Conservation (phyloP, 2,888 invertebrate genomes). For the Drosophila fungiperda region DNA sequence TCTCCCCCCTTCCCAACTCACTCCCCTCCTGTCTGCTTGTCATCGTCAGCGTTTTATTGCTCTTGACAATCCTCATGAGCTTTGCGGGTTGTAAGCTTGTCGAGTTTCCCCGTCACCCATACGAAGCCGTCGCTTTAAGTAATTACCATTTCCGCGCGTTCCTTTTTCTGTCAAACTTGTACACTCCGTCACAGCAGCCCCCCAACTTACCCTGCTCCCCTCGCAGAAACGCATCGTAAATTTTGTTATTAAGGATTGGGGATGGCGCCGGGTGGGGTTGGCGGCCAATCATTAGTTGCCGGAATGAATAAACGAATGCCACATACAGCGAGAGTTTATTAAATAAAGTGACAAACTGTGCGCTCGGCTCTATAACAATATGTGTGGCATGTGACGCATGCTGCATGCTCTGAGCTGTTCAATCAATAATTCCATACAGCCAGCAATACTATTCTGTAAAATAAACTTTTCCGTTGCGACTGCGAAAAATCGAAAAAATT, state of each 20-base stretch:
- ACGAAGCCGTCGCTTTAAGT: slow-evolving; percentile 64
- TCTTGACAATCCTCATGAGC: slow-evolving; percentile 48
- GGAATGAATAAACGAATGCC: slow-evolving; percentile 20
- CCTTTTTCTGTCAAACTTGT: slow-evolving; percentile 20
- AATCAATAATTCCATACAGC: slow-evolving; percentile 13
- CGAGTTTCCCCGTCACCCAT: slow-evolving; percentile 42
- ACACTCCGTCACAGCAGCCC: slow-evolving; percentile 34
- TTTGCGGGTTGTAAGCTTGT: slow-evolving; percentile 38
- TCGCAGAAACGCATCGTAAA: slow-evolving; percentile 33
- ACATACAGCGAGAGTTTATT: slow-evolving; percentile 57
- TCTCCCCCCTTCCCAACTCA: not conserved
- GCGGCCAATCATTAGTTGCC: slow-evolving; percentile 37
- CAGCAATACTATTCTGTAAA: slow-evolving; percentile 1
- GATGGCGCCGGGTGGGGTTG: not conserved
- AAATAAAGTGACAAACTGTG: slow-evolving; percentile 51
- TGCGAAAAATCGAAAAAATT: not conserved
- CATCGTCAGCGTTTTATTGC: slow-evolving; percentile 53
- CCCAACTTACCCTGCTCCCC: not conserved
- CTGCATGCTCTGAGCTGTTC: slow-evolving; percentile 21
- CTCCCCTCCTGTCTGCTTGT: slow-evolving; percentile 9
- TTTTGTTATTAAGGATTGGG: slow-evolving; percentile 29
- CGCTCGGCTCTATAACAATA: slow-evolving; percentile 5
- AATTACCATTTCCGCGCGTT: slow-evolving; percentile 63
- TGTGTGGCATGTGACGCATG: slow-evolving; percentile 2
- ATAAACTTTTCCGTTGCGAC: not conserved